A percentile compares a stretch with the other conserved stretches of the same genome.
Evolutionary conservation across 2,797 vertebrate species (phyloP).

Genomic region (Acanthurus leucopareius): DNA sequence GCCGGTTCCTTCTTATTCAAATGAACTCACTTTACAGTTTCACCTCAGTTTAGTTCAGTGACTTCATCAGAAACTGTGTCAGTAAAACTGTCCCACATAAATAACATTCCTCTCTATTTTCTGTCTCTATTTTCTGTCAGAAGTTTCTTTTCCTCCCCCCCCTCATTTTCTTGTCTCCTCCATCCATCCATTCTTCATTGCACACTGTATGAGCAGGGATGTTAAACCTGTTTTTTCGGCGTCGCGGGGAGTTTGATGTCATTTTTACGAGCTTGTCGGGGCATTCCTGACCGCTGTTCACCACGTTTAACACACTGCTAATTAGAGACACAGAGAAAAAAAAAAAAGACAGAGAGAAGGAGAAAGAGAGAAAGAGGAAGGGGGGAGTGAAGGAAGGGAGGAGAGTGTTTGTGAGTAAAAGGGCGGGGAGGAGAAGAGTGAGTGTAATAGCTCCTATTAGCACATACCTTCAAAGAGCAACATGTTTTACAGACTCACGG

Average conservation of each 20-base stretch:
- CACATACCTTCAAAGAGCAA: conserved; percentile 78
- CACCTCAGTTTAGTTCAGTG: background rate
- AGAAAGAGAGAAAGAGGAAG: background rate
- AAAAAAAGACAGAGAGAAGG: conserved; percentile 42
- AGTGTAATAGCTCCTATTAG: conserved; percentile 81
- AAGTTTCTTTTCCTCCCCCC: background rate
- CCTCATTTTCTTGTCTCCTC: background rate
- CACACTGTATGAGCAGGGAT: conserved; percentile 18
- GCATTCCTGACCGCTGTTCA: conserved; percentile 78
- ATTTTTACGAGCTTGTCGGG: conserved; percentile 78
- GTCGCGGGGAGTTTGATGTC: conserved; percentile 70
- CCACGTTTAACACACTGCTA: conserved; percentile 73
- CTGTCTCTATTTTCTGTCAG: background rate
- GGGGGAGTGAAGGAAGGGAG: conserved; percentile 27
- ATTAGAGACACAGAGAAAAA: conserved; percentile 69
- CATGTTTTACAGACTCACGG: conserved; percentile 77
- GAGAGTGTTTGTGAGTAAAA: conserved; percentile 65
- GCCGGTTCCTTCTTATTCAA: background rate
- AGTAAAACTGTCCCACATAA: too few species aligned
- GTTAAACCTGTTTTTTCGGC: conserved; percentile 61
- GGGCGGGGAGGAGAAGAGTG: conserved; percentile 72
- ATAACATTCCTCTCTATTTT: too few species aligned
- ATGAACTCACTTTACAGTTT: background rate
- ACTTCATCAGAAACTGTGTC: background rate
- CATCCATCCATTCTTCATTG: conserved; percentile 10